Evolutionary conservation across 1,140 invertebrate species (phyloP).

Genomic region (Ostrea denselamellosa): DNA sequence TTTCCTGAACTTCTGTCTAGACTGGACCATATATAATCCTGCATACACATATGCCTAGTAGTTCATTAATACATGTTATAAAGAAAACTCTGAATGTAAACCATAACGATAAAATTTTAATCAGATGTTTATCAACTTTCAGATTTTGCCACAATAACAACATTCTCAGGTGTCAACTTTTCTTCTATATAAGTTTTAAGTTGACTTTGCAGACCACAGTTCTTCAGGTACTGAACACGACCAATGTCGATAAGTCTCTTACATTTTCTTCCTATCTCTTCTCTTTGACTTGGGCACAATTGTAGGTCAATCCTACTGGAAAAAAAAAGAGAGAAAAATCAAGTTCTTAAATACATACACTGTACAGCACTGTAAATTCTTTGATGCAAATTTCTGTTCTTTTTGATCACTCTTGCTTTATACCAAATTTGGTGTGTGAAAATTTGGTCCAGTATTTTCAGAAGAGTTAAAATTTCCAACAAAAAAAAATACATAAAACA

Average conservation of each 20-base stretch:
- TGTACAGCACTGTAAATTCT: too few species aligned
- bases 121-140: neutral
- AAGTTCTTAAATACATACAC: too few species aligned
- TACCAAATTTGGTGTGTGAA: too few species aligned
- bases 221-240: constrained; percentile 83
- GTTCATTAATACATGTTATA: neutral
- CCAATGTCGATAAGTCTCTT: constrained; percentile 89
- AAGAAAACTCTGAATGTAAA: neutral
- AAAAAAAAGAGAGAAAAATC: constrained; percentile 20
- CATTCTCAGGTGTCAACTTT: constrained; percentile 87
- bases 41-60: too few species aligned
- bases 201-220: constrained; percentile 82
- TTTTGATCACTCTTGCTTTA: too few species aligned
- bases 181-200: constrained; percentile 85
- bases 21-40: too few species aligned
- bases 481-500: too few species aligned
- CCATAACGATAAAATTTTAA: neutral
- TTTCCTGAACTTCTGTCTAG: too few species aligned
- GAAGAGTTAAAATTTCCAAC: too few species aligned
- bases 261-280: constrained; percentile 85
- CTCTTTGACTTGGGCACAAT: constrained; percentile 81
- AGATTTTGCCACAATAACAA: constrained; percentile 84
- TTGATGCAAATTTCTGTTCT: too few species aligned
- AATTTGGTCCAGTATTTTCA: too few species aligned
- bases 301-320: constrained; percentile 57